Evolutionary conservation across 2,113 vertebrate genomes (phyloP).

Genomic region (Cichladusa arquata): DNA sequence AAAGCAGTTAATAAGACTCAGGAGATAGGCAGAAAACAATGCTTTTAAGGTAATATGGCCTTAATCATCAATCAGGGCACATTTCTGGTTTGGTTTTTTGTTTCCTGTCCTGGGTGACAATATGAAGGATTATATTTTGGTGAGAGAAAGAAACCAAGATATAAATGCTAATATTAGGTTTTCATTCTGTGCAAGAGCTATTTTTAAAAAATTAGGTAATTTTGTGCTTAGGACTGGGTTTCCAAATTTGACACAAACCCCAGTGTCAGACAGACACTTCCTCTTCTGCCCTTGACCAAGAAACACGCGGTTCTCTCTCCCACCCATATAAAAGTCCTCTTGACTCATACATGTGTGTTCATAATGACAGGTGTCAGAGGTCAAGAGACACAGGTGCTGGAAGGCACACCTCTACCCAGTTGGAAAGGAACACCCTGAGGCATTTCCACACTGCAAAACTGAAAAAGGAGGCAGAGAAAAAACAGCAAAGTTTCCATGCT

Average conservation of each 20-base stretch:
- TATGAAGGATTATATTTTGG: not conserved
- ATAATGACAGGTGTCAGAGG: not conserved
- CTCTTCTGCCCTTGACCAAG: not conserved
- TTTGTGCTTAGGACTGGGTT: not conserved
- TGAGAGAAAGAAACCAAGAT: not conserved
- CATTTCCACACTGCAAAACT: not conserved
- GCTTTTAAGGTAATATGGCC: not conserved
- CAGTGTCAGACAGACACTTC: not conserved
- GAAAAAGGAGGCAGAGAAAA: not conserved
- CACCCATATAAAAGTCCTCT: not conserved
- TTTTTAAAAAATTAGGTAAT: not conserved
- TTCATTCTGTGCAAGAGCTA: not conserved
- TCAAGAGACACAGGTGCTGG: not conserved
- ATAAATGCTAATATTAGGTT: not conserved
- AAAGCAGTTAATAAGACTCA: not conserved
- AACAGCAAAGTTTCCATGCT: not conserved
- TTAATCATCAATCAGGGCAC: not conserved
- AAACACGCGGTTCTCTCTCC: not conserved
- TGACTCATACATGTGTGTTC: not conserved
- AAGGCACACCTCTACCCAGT: not conserved
- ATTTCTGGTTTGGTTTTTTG: not conserved
- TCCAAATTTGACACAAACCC: not conserved
- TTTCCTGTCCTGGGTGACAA: not conserved
- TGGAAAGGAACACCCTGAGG: not conserved
- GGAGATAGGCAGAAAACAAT: not conserved